phyloP scores from a whole-genome alignment of 2,113 vertebrate genomes.

The Brachypteracias leptosomus region DNA sequence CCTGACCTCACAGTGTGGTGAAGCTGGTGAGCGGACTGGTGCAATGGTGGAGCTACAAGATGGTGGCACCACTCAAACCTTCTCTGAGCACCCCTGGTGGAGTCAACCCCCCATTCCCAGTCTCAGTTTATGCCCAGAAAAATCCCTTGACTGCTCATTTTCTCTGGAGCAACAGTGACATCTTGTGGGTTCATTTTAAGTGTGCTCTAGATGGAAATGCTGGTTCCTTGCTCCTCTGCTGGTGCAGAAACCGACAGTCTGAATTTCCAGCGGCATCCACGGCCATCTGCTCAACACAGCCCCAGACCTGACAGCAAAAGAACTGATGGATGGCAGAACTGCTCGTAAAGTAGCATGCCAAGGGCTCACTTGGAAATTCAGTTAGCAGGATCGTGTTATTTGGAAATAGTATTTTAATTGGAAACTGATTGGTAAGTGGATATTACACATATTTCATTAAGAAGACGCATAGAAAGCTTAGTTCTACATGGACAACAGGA shows the following conservation, averaged over 20 bases:
- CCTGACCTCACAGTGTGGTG: rapidly evolving
- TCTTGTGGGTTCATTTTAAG: slow-evolving; percentile 61
- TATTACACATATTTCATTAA: background rate
- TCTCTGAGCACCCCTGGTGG: background rate
- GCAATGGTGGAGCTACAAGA: background rate
- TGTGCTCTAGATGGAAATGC: background rate
- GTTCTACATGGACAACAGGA: background rate
- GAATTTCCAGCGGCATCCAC: background rate
- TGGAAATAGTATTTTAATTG: slow-evolving; percentile 34
- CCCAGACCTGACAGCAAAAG: background rate
- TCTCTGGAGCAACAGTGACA: slow-evolving; percentile 73
- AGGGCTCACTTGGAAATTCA: background rate
- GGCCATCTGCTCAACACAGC: background rate
- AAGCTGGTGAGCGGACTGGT: background rate
- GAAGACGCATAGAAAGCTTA: background rate
- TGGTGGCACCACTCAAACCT: background rate
- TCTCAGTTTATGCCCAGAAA: background rate
- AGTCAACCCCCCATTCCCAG: background rate
- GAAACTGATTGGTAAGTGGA: slow-evolving; percentile 3
- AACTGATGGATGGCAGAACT: background rate
- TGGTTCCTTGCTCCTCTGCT: background rate
- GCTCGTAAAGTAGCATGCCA: background rate
- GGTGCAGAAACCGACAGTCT: background rate
- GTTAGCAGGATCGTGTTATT: background rate
- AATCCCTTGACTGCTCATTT: background rate